Conservation (phyloP, 1,140 invertebrate species). For the Dinoponera quadriceps region DNA sequence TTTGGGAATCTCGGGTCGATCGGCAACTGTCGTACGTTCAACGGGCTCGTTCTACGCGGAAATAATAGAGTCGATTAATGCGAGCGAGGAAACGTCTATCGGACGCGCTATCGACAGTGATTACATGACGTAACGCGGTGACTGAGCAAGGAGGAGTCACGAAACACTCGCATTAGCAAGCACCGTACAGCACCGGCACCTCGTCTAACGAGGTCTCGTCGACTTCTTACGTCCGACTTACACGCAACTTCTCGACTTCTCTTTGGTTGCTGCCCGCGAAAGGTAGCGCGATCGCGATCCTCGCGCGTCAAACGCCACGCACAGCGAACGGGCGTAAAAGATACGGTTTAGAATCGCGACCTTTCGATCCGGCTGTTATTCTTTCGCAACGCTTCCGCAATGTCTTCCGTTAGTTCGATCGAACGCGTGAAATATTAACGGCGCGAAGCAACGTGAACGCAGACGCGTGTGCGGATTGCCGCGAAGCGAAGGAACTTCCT, state of each 20-base stretch:
- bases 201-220: not conserved
- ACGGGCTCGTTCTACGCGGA: not conserved
- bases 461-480: too few species aligned
- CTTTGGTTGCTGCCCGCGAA: too few species aligned
- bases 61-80: not conserved
- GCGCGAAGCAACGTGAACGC: too few species aligned
- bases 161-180: not conserved
- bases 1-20: slow-evolving; percentile 31
- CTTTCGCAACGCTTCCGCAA: too few species aligned
- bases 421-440: too few species aligned
- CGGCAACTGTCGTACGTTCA: not conserved
- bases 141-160: not conserved
- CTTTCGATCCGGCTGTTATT: too few species aligned
- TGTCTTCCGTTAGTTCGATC: too few species aligned
- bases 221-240: not conserved
- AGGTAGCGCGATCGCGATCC: not conserved
- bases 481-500: too few species aligned
- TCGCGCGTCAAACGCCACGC: not conserved
- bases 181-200: not conserved
- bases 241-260: not conserved
- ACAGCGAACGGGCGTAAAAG: too few species aligned
- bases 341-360: too few species aligned
- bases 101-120: slow-evolving; percentile 4
- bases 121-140: slow-evolving; percentile 33
- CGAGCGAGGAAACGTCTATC: not conserved